These are phyloP conservation scores for Tipula lateralis DNA, from an alignment of 2,888 invertebrate genomes.

Conservation along the genomic window DNA sequence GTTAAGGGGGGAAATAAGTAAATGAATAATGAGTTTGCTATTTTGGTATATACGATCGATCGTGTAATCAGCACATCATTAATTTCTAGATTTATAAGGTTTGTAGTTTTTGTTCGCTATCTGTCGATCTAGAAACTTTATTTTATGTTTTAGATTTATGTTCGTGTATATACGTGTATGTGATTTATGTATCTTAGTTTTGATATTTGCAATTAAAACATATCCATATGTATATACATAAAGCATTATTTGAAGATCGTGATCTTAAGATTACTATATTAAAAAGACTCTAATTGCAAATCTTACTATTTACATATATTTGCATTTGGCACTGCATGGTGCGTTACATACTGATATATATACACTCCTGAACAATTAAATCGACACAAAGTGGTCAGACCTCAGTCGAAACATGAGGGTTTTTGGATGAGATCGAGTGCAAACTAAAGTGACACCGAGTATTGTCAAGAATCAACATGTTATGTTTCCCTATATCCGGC, in stretches of 20 bases:
- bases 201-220: background rate
- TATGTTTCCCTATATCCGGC: no score
- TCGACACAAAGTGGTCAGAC: no score
- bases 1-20: background rate
- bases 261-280: background rate
- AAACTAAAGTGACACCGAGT: no score
- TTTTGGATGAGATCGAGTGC: no score
- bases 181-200: background rate
- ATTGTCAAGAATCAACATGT: no score
- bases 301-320: no score
- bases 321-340: background rate
- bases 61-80: conserved; percentile 9
- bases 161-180: background rate
- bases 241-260: background rate
- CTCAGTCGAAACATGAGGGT: no score
- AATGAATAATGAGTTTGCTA: conserved; percentile 1
- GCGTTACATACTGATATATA: background rate
- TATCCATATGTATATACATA: background rate
- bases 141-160: background rate
- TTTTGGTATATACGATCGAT: background rate
- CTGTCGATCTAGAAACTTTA: background rate
- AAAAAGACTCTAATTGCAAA: no score
- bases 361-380: no score
- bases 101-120: background rate
- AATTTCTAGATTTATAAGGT: background rate